Percentiles rank a stretch among this genome's conserved stretches.
phyloP scores from a whole-genome alignment of 2,888 invertebrate genomes.

The Ormia ochracea region DNA sequence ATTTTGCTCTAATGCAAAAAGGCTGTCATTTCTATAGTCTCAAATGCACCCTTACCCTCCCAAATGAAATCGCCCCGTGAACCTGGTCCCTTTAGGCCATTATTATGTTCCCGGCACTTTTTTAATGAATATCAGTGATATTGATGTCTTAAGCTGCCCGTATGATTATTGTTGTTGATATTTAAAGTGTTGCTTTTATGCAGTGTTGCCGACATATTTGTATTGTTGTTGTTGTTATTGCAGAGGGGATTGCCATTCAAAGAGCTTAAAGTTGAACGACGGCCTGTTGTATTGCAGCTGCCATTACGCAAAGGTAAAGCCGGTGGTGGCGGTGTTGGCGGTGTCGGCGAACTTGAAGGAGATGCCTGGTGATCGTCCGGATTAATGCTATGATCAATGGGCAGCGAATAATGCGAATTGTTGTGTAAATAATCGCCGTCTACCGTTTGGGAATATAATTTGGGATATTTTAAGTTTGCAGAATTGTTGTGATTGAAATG shows the following conservation, averaged over 20 bases:
- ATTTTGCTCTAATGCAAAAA: conserved; percentile 63
- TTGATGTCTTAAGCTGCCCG: conserved; percentile 71
- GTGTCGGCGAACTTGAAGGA: conserved; percentile 73
- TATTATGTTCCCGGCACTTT: conserved; percentile 65
- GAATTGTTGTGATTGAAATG: conserved; percentile 74
- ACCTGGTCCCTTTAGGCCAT: conserved; percentile 47
- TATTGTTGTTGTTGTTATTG: conserved; percentile 44
- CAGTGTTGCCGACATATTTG: conserved; percentile 26
- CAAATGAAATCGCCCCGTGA: conserved; percentile 59
- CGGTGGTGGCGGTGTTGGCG: conserved; percentile 72
- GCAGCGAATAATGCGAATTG: conserved; percentile 76
- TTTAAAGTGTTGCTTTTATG: conserved; percentile 51
- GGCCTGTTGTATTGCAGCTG: conserved; percentile 72
- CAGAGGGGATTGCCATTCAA: conserved; percentile 54
- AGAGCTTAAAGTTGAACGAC: conserved; percentile 70
- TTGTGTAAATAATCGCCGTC: conserved; percentile 74
- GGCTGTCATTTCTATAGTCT: conserved; percentile 70
- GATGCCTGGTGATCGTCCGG: conserved; percentile 52
- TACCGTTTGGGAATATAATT: conserved; percentile 46
- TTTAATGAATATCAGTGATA: conserved; percentile 75
- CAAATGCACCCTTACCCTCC: conserved; percentile 55
- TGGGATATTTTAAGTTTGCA: conserved; percentile 61
- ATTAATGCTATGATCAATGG: conserved; percentile 71
- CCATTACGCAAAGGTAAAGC: conserved; percentile 75
- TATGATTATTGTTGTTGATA: conserved; percentile 68